Evolutionary conservation across 2,113 vertebrate species (phyloP).

Genomic region (Benitochromis conjunctus): DNA sequence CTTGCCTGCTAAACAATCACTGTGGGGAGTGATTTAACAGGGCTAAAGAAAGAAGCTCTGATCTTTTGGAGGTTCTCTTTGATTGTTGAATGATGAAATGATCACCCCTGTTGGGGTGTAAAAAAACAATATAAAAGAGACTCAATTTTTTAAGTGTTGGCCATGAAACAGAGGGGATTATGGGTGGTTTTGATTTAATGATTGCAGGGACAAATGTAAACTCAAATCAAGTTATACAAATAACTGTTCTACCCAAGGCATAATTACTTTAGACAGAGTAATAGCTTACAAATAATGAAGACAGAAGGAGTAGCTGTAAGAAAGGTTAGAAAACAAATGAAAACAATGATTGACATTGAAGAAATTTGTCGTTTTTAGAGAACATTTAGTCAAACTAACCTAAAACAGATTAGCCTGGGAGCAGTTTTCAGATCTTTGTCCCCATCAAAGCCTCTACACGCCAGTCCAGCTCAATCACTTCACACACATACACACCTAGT

Average conservation of each 20-base stretch:
- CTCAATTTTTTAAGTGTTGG: slow-evolving; percentile 27
- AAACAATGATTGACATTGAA: background rate
- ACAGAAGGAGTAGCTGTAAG: background rate
- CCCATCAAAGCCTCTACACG: background rate
- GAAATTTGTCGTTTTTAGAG: no score
- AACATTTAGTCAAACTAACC: background rate
- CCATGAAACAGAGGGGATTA: slow-evolving; percentile 28
- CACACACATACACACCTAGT: background rate
- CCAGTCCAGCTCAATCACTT: background rate
- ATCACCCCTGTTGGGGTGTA: background rate
- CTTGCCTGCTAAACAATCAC: slow-evolving; percentile 27
- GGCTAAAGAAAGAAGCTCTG: slow-evolving; percentile 47
- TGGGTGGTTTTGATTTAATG: slow-evolving; percentile 6
- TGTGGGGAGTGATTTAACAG: slow-evolving; percentile 25
- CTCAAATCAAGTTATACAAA: slow-evolving; percentile 45
- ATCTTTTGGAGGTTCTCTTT: slow-evolving; percentile 43
- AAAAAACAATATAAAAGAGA: slow-evolving; percentile 33
- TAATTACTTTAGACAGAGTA: background rate
- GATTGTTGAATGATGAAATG: slow-evolving; percentile 34
- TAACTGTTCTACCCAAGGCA: background rate
- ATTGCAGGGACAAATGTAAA: slow-evolving; percentile 25
- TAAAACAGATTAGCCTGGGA: background rate
- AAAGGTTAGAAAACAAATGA: background rate
- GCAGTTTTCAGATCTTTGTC: background rate
- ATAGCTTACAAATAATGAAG: background rate